Evolutionary conservation across 2,888 invertebrate species (phyloP).

Genomic region (Parnassius mnemosyne): DNA sequence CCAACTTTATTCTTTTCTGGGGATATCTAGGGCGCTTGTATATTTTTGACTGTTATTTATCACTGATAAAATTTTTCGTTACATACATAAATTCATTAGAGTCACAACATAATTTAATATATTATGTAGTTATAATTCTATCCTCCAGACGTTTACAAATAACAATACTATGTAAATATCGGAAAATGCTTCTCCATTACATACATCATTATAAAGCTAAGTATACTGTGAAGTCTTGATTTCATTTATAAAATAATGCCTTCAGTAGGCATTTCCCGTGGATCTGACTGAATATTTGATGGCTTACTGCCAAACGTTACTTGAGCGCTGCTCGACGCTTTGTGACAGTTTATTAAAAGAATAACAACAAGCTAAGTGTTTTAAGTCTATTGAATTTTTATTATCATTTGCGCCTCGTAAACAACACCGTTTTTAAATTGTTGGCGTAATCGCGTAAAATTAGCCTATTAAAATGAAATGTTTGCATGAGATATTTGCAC

Average conservation of each 20-base stretch:
- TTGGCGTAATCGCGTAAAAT: conserved; percentile 18
- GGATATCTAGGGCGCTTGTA: conserved; percentile 64
- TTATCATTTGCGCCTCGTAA: conserved; percentile 20
- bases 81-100: too few relatives aligned
- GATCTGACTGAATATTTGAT: conserved; percentile 29
- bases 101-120: too few relatives aligned
- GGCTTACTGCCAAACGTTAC: conserved; percentile 37
- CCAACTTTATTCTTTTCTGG: conserved; percentile 75
- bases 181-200: too few relatives aligned
- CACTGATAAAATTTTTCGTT: not conserved
- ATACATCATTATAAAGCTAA: too few relatives aligned
- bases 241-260: conserved; percentile 18
- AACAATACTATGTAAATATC: too few relatives aligned
- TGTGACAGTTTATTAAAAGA: conserved; percentile 28
- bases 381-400: conserved; percentile 23
- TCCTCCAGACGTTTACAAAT: too few relatives aligned
- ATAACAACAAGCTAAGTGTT: conserved; percentile 29
- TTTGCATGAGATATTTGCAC: conserved; percentile 63
- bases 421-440: conserved; percentile 17
- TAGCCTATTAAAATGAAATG: conserved; percentile 33
- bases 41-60: not conserved
- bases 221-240: not conserved
- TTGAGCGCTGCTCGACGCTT: conserved; percentile 35
- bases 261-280: conserved; percentile 7
- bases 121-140: too few relatives aligned